A percentile compares a stretch with the other conserved stretches of the same genome.
phyloP scores from a whole-genome alignment of 1,140 invertebrate genomes.

The Anagrus nilaparvatae region DNA sequence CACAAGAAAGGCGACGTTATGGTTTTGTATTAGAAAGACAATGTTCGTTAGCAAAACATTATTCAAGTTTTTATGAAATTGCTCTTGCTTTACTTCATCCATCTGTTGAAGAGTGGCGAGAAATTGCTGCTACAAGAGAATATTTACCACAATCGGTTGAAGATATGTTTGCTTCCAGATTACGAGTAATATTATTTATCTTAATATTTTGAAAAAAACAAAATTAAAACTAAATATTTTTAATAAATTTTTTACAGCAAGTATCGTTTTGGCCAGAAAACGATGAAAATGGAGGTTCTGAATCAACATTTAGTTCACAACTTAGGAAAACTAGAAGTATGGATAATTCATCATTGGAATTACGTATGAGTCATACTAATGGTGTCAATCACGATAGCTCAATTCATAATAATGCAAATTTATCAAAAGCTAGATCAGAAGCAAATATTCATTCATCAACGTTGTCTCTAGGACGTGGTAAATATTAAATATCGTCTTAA shows the following conservation, averaged over 20 bases:
- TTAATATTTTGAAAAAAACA: background rate
- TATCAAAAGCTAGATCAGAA: conserved; percentile 76
- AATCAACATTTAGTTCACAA: conserved; percentile 56
- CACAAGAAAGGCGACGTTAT: conserved; percentile 84
- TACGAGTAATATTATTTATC: conserved; percentile 45
- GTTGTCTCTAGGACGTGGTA: conserved; percentile 47
- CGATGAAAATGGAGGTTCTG: conserved; percentile 46
- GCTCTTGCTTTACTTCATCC: conserved; percentile 66
- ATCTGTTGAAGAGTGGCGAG: conserved; percentile 79
- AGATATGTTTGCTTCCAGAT: conserved; percentile 65
- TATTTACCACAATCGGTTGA: conserved; percentile 70
- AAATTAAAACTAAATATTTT: background rate
- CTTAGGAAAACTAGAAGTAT: conserved; percentile 78
- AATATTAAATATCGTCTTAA: conserved; percentile 11
- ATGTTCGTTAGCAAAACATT: conserved; percentile 84
- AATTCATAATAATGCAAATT: conserved; percentile 29
- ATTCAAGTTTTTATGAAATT: conserved; percentile 74
- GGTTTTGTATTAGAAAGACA: conserved; percentile 88
- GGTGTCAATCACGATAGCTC: conserved; percentile 16
- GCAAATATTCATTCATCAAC: conserved; percentile 67
- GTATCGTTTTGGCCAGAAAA: conserved; percentile 69
- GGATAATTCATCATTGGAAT: conserved; percentile 75
- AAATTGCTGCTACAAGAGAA: conserved; percentile 76
- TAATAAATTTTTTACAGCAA: conserved; percentile 44
- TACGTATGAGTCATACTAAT: conserved; percentile 43